Evolutionary conservation across 2,888 invertebrate genomes (phyloP), one percentile per base, ranked within the genome.

Genomic region (Mesoligia furuncula): DNA sequence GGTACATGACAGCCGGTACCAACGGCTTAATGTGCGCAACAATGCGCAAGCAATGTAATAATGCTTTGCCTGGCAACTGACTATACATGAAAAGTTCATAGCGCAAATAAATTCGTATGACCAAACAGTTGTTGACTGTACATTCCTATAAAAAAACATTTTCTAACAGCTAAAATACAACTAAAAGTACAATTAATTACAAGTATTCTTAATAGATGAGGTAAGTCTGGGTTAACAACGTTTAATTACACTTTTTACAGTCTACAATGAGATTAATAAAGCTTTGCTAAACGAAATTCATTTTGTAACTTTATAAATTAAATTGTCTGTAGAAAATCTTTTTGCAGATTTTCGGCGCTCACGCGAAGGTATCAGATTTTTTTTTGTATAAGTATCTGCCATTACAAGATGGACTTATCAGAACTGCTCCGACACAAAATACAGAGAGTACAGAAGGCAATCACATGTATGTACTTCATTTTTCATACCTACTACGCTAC

Each of bases 231-330:
- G 8, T 36, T 54, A 75, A 59, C 51, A 61, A n/a, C 8, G n/a
- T 39, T 31, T 48, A 66, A 77, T 77, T 77, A 70, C 24, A 27
- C 4, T 11, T 57, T 57, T n/a, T 57, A 57, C n/a, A 80, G 59
- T 80, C 71, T 57, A 51, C 9, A 71, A 76, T 73, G 27, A 73
- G 27, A n/a, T 54, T 51, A 73, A 62, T 64, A 57, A 73, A 79
- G 31, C 65, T 73, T 48, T 64, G 45, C 59, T 67, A 64, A 45
- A 80, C 57, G n/a, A 71, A 81, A 68, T 80, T 54, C 0, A 69
- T 65, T 77, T 48, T n/a, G n/a, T 61, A 48, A 39, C 9, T 77
- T 65, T 27, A 69, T 57, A 66, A 70, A 72, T 68, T 57, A n/a
- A 51, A 48, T 68, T 69, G 31, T n/a, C 54, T n/a, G 54, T 24